Base-by-base conservation (phyloP, 2,113 vertebrate species). In the Ancistrus triradiatus region DNA sequence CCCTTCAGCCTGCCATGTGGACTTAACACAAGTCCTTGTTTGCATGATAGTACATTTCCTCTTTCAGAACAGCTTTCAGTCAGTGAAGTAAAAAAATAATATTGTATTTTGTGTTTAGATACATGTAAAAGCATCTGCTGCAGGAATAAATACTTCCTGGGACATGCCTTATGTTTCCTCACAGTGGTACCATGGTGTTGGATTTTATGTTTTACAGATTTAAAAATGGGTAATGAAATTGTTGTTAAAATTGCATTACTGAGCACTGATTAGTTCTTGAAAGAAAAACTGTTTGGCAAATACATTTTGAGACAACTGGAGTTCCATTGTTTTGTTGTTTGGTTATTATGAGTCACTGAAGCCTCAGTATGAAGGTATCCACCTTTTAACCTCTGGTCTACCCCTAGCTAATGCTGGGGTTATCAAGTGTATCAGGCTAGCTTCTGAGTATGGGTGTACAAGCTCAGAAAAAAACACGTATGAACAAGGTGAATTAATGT, bases 11-110 rank as follows among this genome's bases (percentile, higher is more conserved):
- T 25, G 56, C 19, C 22, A 7, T 47, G 44, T 57, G 53, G 33
- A 58, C 33, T 49, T 19, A 58, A 21, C 38, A 42, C 52, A 25
- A 57, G 28, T 58, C 33, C 31, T 49, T 66, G 43, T 56, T 66
- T 66, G 49, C 53, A 40, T 49, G 40, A 49, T 58, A 42, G 21
- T 40, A 49, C 25, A 37, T 31, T 57, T 57, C 21, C 63, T 57
- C 63, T 57, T 66, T 40, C 6, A 55, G 27, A 33, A 55, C 17
- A 21, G n/a, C n/a, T n/a, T 56, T 37, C 13, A 33, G 31, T 1
- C 10, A 10, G 10, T 33, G 31, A 33, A 33, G 6, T 33, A 33
- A 33, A 1, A 33, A 6, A 33, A 33, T 33, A 7, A 7, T 1
- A 40, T 13, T 40, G 37, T 40, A 40, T 4, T 40, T 40, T 40